Evolutionary conservation across 2,113 vertebrate genomes (phyloP).

Genomic region (Echinops telfairi): DNA sequence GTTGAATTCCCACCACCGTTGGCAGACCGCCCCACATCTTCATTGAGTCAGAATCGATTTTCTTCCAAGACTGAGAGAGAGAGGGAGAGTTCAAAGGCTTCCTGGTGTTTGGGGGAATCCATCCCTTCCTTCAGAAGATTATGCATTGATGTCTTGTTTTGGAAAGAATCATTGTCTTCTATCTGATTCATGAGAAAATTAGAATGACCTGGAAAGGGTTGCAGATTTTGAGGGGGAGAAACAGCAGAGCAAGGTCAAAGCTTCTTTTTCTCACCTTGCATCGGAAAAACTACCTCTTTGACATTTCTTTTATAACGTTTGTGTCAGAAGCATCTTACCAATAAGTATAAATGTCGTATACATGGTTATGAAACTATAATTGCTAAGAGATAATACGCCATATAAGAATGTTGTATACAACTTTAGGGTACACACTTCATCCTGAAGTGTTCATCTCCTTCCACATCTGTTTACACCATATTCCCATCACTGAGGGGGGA

Average conservation of each 20-base stretch:
- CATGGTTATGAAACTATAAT: conserved; percentile 66
- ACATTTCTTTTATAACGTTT: conserved; percentile 72
- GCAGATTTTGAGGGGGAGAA: conserved; percentile 54
- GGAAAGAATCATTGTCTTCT: conserved; percentile 21
- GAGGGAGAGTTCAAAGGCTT: neutral
- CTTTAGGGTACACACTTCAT: conserved; percentile 70
- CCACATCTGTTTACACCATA: conserved; percentile 62
- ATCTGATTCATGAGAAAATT: conserved; percentile 38
- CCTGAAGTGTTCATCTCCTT: conserved; percentile 65
- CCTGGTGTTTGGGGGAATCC: neutral
- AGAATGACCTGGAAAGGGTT: conserved; percentile 49
- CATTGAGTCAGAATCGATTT: conserved; percentile 21
- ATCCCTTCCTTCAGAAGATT: neutral
- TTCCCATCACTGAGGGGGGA: conserved; percentile 70
- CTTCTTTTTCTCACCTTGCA: conserved; percentile 48
- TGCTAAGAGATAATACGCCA: conserved; percentile 81
- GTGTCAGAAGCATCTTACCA: conserved; percentile 71
- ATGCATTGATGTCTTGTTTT: conserved; percentile 55
- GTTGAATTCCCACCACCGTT: neutral
- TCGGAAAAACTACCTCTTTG: conserved; percentile 74
- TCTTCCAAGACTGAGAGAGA: neutral
- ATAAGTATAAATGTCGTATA: conserved; percentile 73
- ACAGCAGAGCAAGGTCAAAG: conserved; percentile 56
- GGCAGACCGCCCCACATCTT: conserved; percentile 48
- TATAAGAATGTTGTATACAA: conserved; percentile 78